phyloP scores from a whole-genome alignment of 2,888 invertebrate species.

The Latrodectus elegans region DNA sequence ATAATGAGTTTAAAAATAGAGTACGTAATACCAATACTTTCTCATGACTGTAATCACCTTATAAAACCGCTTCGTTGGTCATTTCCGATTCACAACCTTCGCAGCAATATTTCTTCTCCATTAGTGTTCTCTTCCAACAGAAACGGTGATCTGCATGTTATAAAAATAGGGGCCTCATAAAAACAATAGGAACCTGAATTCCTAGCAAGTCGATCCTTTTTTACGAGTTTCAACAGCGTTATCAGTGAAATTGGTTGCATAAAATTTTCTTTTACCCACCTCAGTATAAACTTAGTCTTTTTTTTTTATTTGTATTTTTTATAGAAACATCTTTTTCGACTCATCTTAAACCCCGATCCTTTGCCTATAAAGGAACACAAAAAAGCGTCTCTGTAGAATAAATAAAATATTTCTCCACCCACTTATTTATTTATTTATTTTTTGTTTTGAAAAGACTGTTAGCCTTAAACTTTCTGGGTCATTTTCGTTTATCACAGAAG shows the following conservation, averaged over 20 bases:
- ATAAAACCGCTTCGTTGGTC: constrained; percentile 31
- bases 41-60: constrained; percentile 22
- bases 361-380: constrained; percentile 12
- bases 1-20: constrained; percentile 29
- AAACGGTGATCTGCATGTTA: constrained; percentile 39
- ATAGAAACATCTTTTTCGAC: constrained; percentile 34
- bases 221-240: constrained; percentile 59
- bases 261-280: constrained; percentile 49
- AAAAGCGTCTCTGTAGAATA: constrained; percentile 32
- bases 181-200: constrained; percentile 47
- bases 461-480: constrained; percentile 47
- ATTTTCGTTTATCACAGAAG: constrained; percentile 58
- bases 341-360: constrained; percentile 31
- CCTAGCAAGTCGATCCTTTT: constrained; percentile 36
- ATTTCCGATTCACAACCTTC: constrained; percentile 23
- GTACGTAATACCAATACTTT: constrained; percentile 21
- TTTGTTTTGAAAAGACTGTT: constrained; percentile 33
- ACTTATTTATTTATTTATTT: constrained; percentile 20
- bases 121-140: constrained; percentile 19
- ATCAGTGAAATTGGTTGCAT: constrained; percentile 55
- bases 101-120: constrained; percentile 43
- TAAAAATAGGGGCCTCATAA: constrained; percentile 38
- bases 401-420: constrained; percentile 34
- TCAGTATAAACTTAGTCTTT: background rate
- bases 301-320: constrained; percentile 35